Percentiles rank a stretch among this genome's conserved stretches.
Evolutionary conservation across 1,140 invertebrate genomes (phyloP).

Genomic region (Augochlora pura): DNA sequence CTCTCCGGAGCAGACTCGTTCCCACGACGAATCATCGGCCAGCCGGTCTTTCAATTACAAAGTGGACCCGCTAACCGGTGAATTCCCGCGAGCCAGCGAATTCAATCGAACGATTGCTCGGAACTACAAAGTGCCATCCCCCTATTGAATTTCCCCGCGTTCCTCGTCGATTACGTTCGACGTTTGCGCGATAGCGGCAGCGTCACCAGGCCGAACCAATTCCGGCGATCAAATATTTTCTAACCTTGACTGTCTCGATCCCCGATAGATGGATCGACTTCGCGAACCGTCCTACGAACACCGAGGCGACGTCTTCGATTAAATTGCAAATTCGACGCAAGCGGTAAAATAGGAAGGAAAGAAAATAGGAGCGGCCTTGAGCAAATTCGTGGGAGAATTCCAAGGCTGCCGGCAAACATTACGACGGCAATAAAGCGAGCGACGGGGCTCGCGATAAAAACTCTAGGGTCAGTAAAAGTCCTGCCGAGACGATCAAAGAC

Average conservation of each 20-base stretch:
- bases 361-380: no score
- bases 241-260: not conserved
- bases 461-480: no score
- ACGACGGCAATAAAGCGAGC: no score
- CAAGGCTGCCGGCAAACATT: no score
- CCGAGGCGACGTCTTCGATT: not conserved
- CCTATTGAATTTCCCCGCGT: not conserved
- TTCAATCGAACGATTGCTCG: constrained; percentile 5
- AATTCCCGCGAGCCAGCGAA: not conserved
- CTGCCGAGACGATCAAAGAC: no score
- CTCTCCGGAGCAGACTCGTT: not conserved
- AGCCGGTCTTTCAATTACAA: constrained; percentile 21
- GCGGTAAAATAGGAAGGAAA: no score
- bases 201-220: constrained; percentile 3
- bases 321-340: no score
- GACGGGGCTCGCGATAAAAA: no score
- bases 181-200: not conserved
- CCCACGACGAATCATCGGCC: constrained; percentile 33
- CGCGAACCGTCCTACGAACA: not conserved
- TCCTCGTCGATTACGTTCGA: not conserved
- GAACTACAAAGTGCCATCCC: not conserved
- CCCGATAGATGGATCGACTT: not conserved
- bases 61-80: constrained; percentile 6
- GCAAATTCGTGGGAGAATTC: no score
- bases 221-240: constrained; percentile 15